phyloP scores from a whole-genome alignment of 2,888 invertebrate genomes.

The Saturnia pavonia region DNA sequence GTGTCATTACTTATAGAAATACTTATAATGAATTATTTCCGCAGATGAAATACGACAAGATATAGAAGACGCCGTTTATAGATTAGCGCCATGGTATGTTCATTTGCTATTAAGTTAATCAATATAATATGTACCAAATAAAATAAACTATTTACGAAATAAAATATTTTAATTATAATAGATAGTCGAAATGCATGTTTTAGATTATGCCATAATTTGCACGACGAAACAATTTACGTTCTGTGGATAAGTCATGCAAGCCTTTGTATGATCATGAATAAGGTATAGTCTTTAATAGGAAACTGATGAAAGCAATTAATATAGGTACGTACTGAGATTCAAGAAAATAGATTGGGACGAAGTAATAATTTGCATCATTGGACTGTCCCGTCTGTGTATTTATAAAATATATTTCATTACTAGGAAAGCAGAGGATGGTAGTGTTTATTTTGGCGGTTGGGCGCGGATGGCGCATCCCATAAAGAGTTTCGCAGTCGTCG shows the following conservation, averaged over 20 bases:
- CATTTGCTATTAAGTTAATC: not conserved
- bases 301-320: not conserved
- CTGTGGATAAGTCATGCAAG: too few relatives aligned
- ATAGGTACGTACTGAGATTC: not conserved
- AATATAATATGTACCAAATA: too few relatives aligned
- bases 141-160: too few relatives aligned
- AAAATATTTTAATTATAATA: too few relatives aligned
- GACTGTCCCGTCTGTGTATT: too few relatives aligned
- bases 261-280: too few relatives aligned
- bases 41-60: slow-evolving; percentile 98
- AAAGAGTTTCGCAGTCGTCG: slow-evolving; percentile 95
- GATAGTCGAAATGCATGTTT: too few relatives aligned
- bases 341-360: not conserved
- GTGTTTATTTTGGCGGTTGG: slow-evolving; percentile 97
- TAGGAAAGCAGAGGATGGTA: slow-evolving; percentile 93
- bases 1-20: not conserved
- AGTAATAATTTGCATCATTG: not conserved
- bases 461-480: slow-evolving; percentile 99
- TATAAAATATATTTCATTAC: slow-evolving; percentile 12
- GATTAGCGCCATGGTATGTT: slow-evolving; percentile 95
- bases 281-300: not conserved
- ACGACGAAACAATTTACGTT: too few relatives aligned
- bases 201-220: too few relatives aligned
- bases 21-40: slow-evolving; percentile 43
- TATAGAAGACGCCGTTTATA: slow-evolving; percentile 97